Evolutionary conservation across 2,888 invertebrate genomes (phyloP).

Genomic region (Eulithis testata): DNA sequence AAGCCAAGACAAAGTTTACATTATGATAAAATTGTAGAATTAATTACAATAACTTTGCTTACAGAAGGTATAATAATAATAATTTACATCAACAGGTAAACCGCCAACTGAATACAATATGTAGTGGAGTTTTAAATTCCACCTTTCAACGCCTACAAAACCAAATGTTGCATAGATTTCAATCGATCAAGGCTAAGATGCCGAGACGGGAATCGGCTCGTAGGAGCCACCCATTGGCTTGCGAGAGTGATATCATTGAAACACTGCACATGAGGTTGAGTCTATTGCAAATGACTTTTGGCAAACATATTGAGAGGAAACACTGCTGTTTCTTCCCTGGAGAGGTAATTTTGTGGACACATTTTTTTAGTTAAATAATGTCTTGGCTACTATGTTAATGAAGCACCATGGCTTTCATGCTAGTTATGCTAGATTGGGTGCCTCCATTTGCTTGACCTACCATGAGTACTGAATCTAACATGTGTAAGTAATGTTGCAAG

Average conservation of each 20-base stretch:
- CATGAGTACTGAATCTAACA: too few relatives aligned
- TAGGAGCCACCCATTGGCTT: slow-evolving; percentile 94
- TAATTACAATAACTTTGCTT: slow-evolving; percentile 16
- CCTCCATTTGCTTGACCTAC: too few relatives aligned
- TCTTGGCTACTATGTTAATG: not conserved
- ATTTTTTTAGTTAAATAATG: not conserved
- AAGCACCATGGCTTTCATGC: not conserved
- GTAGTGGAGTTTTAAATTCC: slow-evolving; percentile 91
- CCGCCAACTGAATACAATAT: slow-evolving; percentile 90
- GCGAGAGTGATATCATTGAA: slow-evolving; percentile 96
- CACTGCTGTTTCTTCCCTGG: slow-evolving; percentile 98
- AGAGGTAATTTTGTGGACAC: slow-evolving; percentile 85
- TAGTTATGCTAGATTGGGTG: too few relatives aligned
- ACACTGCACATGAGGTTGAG: slow-evolving; percentile 96
- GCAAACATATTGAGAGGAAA: slow-evolving; percentile 96
- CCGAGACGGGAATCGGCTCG: slow-evolving; percentile 96
- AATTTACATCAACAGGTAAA: slow-evolving; percentile 86
- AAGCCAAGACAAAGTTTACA: not conserved
- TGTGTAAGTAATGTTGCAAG: too few relatives aligned
- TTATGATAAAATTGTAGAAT: slow-evolving; percentile 23
- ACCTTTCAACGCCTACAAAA: slow-evolving; percentile 94
- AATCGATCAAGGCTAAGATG: slow-evolving; percentile 95
- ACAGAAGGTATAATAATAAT: slow-evolving; percentile 25
- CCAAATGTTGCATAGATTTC: slow-evolving; percentile 93
- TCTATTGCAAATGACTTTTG: slow-evolving; percentile 96